Conservation (phyloP, 2,113 vertebrate genomes). For the Dicrurus megarhynchus region DNA sequence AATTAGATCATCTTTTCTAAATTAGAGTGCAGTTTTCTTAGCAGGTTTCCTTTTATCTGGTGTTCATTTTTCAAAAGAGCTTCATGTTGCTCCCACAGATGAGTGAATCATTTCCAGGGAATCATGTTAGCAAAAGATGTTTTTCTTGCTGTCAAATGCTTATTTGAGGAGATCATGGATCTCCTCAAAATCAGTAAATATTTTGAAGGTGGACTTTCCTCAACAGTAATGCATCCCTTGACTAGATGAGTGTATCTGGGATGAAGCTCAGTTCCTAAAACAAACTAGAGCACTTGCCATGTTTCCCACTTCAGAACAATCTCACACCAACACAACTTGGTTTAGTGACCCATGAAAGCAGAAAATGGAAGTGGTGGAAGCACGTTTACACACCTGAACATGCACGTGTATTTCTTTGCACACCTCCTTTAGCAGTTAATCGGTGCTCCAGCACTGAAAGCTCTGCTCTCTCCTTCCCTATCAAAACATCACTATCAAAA, state of each 20-base stretch:
- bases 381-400: not conserved
- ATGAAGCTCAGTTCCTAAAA: not conserved
- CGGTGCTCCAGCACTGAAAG: not conserved
- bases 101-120: conserved; percentile 59
- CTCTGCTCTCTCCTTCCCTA: not conserved
- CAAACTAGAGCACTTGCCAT: not conserved
- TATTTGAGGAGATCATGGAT: not conserved
- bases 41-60: conserved; percentile 66
- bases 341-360: not conserved
- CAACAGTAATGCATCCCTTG: not conserved
- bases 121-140: not conserved
- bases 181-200: not conserved
- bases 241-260: not conserved
- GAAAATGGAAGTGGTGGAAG: not conserved
- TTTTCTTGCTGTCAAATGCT: not conserved
- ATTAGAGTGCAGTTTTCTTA: conserved; percentile 61
- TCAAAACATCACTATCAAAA: not conserved
- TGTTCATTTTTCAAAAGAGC: conserved; percentile 45
- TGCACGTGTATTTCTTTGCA: not conserved
- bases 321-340: not conserved
- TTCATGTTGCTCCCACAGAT: conserved; percentile 25
- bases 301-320: not conserved
- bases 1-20: conserved; percentile 64
- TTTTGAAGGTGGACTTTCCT: not conserved
- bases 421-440: not conserved